These are phyloP conservation scores for Formicarius rufipectus DNA, from an alignment of 2,113 vertebrate genomes.

Conservation along the genomic window DNA sequence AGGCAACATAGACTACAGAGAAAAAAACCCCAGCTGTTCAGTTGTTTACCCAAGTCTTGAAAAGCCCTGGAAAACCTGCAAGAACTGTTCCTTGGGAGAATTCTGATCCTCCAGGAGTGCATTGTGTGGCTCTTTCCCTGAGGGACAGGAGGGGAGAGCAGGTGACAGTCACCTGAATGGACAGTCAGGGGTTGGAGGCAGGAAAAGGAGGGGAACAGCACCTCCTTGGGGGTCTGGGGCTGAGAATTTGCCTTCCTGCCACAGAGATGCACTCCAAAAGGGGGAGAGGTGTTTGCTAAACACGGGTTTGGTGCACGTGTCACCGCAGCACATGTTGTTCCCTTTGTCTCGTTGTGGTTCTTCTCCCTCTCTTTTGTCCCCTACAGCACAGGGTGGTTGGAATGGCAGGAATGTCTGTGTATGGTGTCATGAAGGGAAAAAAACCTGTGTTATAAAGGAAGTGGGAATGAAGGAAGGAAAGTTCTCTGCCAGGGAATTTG, in stretches of 20 bases:
- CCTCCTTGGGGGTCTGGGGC: too few species aligned
- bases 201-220: not conserved
- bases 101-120: not conserved
- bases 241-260: not conserved
- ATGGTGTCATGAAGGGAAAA: accelerated
- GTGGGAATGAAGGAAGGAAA: not conserved
- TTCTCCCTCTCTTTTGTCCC: not conserved
- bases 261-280: not conserved
- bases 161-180: not conserved
- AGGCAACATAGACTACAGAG: not conserved
- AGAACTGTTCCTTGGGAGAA: not conserved
- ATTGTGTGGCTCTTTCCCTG: not conserved
- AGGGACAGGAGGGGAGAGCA: not conserved
- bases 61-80: not conserved
- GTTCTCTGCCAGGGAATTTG: not conserved
- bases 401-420: not conserved
- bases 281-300: not conserved
- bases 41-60: not conserved
- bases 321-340: accelerated
- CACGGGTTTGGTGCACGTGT: not conserved
- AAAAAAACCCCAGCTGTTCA: not conserved
- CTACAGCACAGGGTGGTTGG: accelerated
- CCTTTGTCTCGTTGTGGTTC: not conserved
- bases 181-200: not conserved
- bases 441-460: not conserved